Base-by-base conservation (phyloP, 2,113 vertebrate genomes). In the Mesocricetus auratus region DNA sequence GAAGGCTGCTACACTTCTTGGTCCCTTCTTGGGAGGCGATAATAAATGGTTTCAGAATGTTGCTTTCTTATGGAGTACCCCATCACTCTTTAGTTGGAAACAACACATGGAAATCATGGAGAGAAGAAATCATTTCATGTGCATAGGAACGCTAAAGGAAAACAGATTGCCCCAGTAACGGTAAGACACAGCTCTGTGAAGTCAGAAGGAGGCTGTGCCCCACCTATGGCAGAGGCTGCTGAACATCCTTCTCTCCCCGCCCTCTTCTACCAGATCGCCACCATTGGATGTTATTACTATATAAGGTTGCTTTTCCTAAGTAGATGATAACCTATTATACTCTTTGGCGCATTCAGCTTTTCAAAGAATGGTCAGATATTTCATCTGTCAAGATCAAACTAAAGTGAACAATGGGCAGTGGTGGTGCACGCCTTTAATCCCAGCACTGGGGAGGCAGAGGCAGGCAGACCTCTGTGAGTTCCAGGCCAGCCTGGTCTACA, bases 51-150 rank as follows among this genome's bases (percentile, higher is more conserved):
- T 90, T 79, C 75, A 74, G 78, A 95, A 93, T 83, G 86, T 53
- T 39, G 77, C 86, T 83, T 21, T 19, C 69, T 79, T 82, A 29
- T 56, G 31, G 29, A 74, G 62, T 45, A 92, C 87, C 29, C 91
- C 26, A 31, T 89, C 7, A 3, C 47, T 58, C 69, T 93, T 93
- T 96, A 73, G 83, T 88, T 93, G 91, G 75, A 94, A 95, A 53
- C 89, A 97, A 56, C 97, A 98, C 89, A 96, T 95, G 97, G 97
- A 98, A 98, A 96, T 91, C 96, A 97, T 31, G 93, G 93, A 96
- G 89, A 95, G 75, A 91, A 97, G 81, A 95, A 97, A 95, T 86
- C 92, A 53, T 92, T 97, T 96, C 86, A 83, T 97, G 3, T 45
- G 92, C 96, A 95, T 96, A 97, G 95, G 97, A 96, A 93, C 77